A percentile compares a stretch with the other conserved stretches of the same genome.
These are phyloP conservation scores for Scrobipalpa atriplicella DNA, from an alignment of 2,888 invertebrate genomes.

Conservation along the genomic window DNA sequence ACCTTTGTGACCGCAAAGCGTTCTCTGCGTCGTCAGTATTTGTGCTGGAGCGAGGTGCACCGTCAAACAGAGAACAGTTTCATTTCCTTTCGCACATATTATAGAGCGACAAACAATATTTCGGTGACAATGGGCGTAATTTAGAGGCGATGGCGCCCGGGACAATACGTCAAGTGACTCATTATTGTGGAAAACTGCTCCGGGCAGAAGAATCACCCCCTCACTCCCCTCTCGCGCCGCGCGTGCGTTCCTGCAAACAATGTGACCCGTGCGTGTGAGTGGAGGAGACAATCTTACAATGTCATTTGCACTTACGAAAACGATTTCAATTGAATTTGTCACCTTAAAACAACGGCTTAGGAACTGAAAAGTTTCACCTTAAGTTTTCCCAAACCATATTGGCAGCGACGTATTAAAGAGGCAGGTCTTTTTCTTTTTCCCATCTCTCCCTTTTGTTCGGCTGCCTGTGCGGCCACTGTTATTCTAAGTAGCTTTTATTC, in stretches of 20 bases:
- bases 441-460: slow-evolving; percentile 46
- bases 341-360: slow-evolving; percentile 2
- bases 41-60: slow-evolving; percentile 6
- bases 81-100: slow-evolving; percentile 78
- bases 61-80: slow-evolving; percentile 56
- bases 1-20: slow-evolving; percentile 2
- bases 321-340: slow-evolving; percentile 1
- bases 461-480: slow-evolving; percentile 37
- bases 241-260: slow-evolving; percentile 53
- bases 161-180: slow-evolving; percentile 77
- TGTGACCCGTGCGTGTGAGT: slow-evolving; percentile 58
- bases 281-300: slow-evolving; percentile 34
- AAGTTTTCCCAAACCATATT: neutral
- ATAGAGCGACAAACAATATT: slow-evolving; percentile 73
- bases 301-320: neutral
- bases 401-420: slow-evolving; percentile 8
- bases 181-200: slow-evolving; percentile 73
- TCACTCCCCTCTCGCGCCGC: slow-evolving; percentile 44
- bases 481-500: slow-evolving; percentile 44
- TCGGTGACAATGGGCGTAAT: slow-evolving; percentile 75
- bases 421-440: slow-evolving; percentile 34
- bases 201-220: slow-evolving; percentile 60
- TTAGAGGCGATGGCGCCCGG: slow-evolving; percentile 72
- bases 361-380: neutral
- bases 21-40: slow-evolving; percentile 5